Base-by-base conservation (phyloP, 2,888 invertebrate genomes). In the Panorpa germanica region DNA sequence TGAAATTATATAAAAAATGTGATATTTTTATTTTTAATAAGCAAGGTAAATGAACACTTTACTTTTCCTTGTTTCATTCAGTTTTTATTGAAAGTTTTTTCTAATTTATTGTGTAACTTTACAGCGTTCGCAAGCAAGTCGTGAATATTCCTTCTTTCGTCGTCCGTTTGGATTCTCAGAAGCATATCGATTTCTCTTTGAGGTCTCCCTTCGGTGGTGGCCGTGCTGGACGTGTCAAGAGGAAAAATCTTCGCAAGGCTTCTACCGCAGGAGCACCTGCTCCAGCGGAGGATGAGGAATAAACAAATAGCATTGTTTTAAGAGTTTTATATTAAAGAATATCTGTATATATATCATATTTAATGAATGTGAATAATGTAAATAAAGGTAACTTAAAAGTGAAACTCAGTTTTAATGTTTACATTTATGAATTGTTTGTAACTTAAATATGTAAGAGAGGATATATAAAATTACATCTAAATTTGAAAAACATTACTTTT, bases 171-270 rank as follows among this genome's bases (percentile, higher is more conserved):
- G 95, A 96, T 59, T 91, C 90, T 0, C 93, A 95, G 59, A 98
- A 96, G 52, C 88, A 90, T 65, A 90, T 90, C 42, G 90, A 91
- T 67, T 90, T 90, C 74, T 91, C 95, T 1, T 65, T 95, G 53
- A 91, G 91, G 56, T 96, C 95, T 32, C 96, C 98, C 42, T 95
- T 93, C 69, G 96, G 96, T 52, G 95, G 96, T 58, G 98, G 96
- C 52, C 75, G 96, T 36, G 85, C 95, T 37, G 98, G 98, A 32
- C 95, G 96, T 57, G 98, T 98, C 47, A 98, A 96, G 95, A 85
- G 98, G 82, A 95, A 91, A 83, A 98, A 96, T 69, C 59, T 82
- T 57, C 76, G 82, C 58, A 96, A 95, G 71, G 81, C 75, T 49
- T 73, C 67, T 47, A 71, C 72, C 32, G 82, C 76, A 34, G 78